Percentiles rank a stretch among this genome's conserved stretches.
These are phyloP conservation scores for Drosophila differens DNA, from an alignment of 2,888 invertebrate species.

Conservation along the genomic window DNA sequence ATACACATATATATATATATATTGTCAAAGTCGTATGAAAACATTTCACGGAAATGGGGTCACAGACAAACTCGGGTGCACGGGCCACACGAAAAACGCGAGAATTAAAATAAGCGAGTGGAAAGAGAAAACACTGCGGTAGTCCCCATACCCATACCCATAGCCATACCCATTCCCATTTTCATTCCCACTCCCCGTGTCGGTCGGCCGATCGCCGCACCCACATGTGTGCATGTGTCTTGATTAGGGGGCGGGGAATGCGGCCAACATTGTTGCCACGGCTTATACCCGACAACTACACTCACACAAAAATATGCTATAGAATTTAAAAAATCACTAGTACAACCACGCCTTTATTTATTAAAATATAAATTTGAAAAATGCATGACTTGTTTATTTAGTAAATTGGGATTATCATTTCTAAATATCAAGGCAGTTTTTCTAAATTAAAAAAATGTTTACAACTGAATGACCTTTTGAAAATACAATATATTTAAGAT, in stretches of 20 bases:
- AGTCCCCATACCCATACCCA: constrained; percentile 5
- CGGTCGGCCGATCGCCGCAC: constrained; percentile 74
- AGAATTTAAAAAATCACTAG: not conserved
- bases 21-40: constrained; percentile 67
- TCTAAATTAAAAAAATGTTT: not conserved
- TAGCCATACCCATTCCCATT: not conserved
- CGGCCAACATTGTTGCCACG: constrained; percentile 44
- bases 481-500: not conserved
- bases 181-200: constrained; percentile 20
- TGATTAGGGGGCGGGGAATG: constrained; percentile 17
- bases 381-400: not conserved
- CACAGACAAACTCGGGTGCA: constrained; percentile 63
- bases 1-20: constrained; percentile 23
- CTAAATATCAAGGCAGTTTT: not conserved
- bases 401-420: not conserved
- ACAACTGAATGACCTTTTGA: not conserved
- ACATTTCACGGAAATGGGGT: constrained; percentile 77
- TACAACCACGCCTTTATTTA: not conserved
- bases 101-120: constrained; percentile 75
- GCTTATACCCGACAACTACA: constrained; percentile 26
- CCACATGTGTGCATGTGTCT: constrained; percentile 58
- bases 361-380: not conserved
- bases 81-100: constrained; percentile 48
- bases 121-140: constrained; percentile 56
- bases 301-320: not conserved